phyloP scores from a whole-genome alignment of 2,888 invertebrate species.

The Timema cristinae region DNA sequence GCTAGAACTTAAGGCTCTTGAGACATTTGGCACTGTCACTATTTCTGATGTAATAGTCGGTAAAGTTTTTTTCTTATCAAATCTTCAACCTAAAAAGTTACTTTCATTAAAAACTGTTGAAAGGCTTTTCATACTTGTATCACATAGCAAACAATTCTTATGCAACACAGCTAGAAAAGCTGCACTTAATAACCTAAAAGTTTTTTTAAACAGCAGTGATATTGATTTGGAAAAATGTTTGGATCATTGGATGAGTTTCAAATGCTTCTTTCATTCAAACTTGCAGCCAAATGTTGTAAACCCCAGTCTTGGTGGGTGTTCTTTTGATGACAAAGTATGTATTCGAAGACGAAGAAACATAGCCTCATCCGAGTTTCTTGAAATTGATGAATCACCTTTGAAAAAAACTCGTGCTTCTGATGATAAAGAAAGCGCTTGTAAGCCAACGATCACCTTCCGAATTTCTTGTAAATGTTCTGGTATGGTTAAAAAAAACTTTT shows the following conservation, averaged over 20 bases:
- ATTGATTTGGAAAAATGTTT: conserved; percentile 13
- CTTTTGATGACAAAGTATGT: too few relatives aligned
- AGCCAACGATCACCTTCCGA: conserved; percentile 4
- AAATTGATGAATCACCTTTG: background rate
- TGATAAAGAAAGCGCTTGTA: background rate
- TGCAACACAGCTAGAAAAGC: background rate
- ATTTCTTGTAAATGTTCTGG: conserved; percentile 20
- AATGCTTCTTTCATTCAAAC: too few relatives aligned
- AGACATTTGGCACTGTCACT: background rate
- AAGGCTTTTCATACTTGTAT: conserved; percentile 15
- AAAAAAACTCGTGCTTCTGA: background rate
- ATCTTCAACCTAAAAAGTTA: background rate
- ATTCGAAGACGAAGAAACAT: too few relatives aligned
- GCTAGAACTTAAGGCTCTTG: background rate
- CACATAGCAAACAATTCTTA: conserved; percentile 15
- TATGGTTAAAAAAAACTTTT: conserved; percentile 5
- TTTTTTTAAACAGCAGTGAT: background rate
- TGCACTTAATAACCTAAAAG: conserved; percentile 10
- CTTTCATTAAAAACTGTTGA: conserved; percentile 16
- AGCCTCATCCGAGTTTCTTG: background rate
- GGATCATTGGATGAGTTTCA: conserved; percentile 10
- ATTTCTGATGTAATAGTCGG: conserved; percentile 12
- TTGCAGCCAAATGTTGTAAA: background rate
- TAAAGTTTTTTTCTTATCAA: conserved; percentile 17
- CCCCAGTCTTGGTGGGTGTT: too few relatives aligned